Conservation (phyloP, 2,797 vertebrate species). For the Cossypha caffra region DNA sequence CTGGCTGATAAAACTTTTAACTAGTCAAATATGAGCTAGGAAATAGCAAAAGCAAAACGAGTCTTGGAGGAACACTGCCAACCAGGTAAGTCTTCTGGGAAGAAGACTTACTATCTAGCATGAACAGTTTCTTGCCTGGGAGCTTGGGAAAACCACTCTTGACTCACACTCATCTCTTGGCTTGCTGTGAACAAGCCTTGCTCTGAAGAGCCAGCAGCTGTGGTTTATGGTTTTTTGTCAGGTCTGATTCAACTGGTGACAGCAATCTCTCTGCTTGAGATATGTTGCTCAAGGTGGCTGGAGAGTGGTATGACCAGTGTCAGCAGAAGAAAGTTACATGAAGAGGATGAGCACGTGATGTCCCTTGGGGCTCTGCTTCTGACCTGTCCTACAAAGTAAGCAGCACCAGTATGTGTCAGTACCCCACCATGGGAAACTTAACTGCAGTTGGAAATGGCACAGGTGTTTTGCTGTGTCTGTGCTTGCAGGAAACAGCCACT, state of each 20-base stretch:
- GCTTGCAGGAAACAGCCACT: background rate
- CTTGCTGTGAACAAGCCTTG: background rate
- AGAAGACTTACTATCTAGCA: background rate
- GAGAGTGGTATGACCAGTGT: background rate
- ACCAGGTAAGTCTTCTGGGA: background rate
- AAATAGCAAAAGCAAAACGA: background rate
- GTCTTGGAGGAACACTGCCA: background rate
- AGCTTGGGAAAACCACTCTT: background rate
- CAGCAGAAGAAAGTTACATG: background rate
- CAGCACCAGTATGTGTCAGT: background rate
- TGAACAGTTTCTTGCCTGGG: background rate
- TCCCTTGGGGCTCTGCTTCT: background rate
- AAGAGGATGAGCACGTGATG: background rate
- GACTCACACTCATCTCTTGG: background rate
- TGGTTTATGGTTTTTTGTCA: background rate
- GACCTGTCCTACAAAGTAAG: background rate
- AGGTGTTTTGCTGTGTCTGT: background rate
- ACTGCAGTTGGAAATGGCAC: background rate
- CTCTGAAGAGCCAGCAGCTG: background rate
- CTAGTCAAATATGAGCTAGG: constrained; percentile 45
- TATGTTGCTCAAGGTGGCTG: background rate
- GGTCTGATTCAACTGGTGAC: background rate
- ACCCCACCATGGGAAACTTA: background rate
- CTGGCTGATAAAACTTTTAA: constrained; percentile 61
- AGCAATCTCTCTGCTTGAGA: background rate